Evolutionary conservation across 1,140 invertebrate genomes (phyloP).

Genomic region (Drosophila varians): DNA sequence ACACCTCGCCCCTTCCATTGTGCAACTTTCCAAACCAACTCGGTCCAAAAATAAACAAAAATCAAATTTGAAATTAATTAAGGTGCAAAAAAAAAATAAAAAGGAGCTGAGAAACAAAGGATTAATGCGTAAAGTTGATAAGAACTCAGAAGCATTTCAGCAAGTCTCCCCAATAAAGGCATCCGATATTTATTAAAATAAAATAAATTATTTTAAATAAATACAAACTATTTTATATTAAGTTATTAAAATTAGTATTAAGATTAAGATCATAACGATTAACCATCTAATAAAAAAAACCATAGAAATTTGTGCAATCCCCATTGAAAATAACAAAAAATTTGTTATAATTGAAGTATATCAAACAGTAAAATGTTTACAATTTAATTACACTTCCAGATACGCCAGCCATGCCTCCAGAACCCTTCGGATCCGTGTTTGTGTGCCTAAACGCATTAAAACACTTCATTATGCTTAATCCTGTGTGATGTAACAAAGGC

Average conservation of each 20-base stretch:
- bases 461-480: conserved; percentile 80
- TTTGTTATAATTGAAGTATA: conserved; percentile 38
- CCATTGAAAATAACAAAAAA: background rate
- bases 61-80: conserved; percentile 62
- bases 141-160: no score
- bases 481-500: conserved; percentile 78
- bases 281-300: no score
- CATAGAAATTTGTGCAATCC: no score
- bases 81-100: conserved; percentile 57
- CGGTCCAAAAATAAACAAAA: conserved; percentile 49
- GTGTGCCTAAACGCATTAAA: conserved; percentile 79
- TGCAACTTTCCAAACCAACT: conserved; percentile 30
- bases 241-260: no score
- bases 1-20: conserved; percentile 1
- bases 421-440: conserved; percentile 35
- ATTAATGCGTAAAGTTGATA: background rate
- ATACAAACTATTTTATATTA: no score
- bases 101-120: background rate
- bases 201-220: no score
- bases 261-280: no score
- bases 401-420: conserved; percentile 19
- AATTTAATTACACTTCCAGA: conserved; percentile 65
- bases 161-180: no score
- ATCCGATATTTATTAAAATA: no score
- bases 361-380: conserved; percentile 50